These are phyloP conservation scores for Tadarida brasiliensis DNA, from an alignment of 2,797 vertebrate species.

Conservation along the genomic window DNA sequence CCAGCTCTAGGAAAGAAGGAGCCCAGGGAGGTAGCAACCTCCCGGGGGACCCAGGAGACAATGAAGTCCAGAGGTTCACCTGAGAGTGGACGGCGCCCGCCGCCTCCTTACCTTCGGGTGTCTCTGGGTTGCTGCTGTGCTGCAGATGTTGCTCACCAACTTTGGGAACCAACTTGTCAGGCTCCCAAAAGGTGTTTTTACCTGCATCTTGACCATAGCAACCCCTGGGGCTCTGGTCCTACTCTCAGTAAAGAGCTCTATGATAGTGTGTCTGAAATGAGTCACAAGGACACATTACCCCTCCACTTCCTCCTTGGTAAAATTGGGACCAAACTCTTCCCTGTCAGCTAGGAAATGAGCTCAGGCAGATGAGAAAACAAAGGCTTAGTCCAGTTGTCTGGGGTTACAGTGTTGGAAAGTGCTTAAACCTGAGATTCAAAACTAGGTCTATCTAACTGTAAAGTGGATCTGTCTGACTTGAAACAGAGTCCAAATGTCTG, in stretches of 20 bases:
- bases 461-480: background rate
- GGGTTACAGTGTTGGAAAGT: background rate
- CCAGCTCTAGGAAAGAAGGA: slow-evolving; percentile 46
- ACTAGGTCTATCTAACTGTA: background rate
- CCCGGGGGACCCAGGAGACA: background rate
- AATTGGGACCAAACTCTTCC: background rate
- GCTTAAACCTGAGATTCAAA: background rate
- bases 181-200: background rate
- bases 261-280: background rate
- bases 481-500: background rate
- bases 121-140: slow-evolving; percentile 96
- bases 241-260: background rate
- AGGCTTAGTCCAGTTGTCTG: background rate
- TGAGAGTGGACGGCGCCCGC: background rate
- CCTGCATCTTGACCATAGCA: background rate
- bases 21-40: background rate
- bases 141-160: slow-evolving; percentile 89
- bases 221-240: background rate
- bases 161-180: background rate
- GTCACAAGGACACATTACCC: background rate
- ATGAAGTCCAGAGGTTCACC: background rate
- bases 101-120: slow-evolving; percentile 92
- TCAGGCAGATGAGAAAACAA: background rate
- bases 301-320: background rate
- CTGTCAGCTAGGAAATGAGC: background rate